Conservation (phyloP, 2,113 vertebrate species). For the Cercopithecus mona region DNA sequence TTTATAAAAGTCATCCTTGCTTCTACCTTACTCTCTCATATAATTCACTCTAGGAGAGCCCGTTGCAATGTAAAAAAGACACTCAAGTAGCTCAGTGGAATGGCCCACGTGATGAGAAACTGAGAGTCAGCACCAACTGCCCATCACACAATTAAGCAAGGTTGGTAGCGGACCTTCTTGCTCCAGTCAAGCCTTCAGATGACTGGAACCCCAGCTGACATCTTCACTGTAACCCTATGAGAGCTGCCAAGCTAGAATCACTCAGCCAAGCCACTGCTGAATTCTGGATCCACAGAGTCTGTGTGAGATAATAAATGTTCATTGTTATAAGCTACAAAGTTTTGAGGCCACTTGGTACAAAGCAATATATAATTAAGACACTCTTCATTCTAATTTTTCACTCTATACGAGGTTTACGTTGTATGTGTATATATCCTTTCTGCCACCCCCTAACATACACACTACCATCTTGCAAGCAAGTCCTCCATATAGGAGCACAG, state of each 20-base stretch:
- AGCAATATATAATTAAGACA: not conserved
- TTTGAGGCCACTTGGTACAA: not conserved
- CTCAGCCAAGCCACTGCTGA: not conserved
- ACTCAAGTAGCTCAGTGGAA: not conserved
- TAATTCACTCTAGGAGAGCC: not conserved
- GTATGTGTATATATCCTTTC: not conserved
- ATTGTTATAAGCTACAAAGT: not conserved
- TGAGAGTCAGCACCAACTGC: not conserved
- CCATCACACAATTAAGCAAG: not conserved
- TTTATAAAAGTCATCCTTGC: not conserved
- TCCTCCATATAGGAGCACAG: not conserved
- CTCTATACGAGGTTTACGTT: not conserved
- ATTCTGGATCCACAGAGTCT: not conserved
- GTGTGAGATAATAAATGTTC: not conserved
- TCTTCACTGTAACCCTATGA: not conserved
- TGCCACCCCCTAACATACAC: not conserved
- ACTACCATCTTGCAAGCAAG: not conserved
- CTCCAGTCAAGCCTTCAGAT: not conserved
- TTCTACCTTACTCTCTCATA: not conserved
- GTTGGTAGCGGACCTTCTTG: not conserved
- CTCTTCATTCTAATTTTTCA: not conserved
- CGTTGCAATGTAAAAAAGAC: not conserved
- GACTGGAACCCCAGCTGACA: not conserved
- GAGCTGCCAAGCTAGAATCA: not conserved
- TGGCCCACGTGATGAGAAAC: not conserved